Percentiles rank a stretch among this genome's conserved stretches.
These are phyloP conservation scores for Chaetogeoica ovagalla DNA, from an alignment of 2,888 invertebrate species.

Conservation along the genomic window DNA sequence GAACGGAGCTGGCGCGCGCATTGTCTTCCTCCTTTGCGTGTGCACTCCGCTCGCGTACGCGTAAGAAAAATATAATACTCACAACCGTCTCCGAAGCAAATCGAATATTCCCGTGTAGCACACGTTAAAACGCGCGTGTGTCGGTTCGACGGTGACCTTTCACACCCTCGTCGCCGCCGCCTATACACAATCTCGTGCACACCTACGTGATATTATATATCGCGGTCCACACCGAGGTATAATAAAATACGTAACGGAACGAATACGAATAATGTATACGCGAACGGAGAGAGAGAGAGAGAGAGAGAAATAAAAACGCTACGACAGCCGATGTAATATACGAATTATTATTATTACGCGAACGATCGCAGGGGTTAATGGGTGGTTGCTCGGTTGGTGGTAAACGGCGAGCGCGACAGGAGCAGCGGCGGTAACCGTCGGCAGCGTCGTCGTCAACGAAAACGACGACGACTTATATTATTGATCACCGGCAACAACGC, in stretches of 20 bases:
- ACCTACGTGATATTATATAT: neutral
- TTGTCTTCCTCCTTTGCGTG: constrained; percentile 1
- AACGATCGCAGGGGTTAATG: constrained; percentile 37
- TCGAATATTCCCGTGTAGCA: constrained; percentile 24
- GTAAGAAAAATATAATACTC: neutral
- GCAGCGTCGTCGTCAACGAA: neutral
- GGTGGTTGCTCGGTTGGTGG: constrained; percentile 49
- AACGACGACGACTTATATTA: neutral
- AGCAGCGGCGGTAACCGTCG: too few relatives aligned
- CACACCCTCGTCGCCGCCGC: constrained; percentile 41
- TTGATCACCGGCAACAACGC: neutral
- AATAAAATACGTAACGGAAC: neutral
- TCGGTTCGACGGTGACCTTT: constrained; percentile 26
- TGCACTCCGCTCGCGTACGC: neutral
- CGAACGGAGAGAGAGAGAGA: neutral
- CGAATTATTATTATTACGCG: neutral
- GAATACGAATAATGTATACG: neutral
- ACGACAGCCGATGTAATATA: neutral
- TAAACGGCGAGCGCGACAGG: neutral
- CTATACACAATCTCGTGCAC: neutral
- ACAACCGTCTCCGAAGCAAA: constrained; percentile 31
- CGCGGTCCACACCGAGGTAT: constrained; percentile 13
- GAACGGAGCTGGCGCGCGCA: too few relatives aligned
- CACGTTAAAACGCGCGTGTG: neutral
- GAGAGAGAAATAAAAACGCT: neutral